Conservation (phyloP, 2,888 invertebrate species). For the Boloria euphrosyne region DNA sequence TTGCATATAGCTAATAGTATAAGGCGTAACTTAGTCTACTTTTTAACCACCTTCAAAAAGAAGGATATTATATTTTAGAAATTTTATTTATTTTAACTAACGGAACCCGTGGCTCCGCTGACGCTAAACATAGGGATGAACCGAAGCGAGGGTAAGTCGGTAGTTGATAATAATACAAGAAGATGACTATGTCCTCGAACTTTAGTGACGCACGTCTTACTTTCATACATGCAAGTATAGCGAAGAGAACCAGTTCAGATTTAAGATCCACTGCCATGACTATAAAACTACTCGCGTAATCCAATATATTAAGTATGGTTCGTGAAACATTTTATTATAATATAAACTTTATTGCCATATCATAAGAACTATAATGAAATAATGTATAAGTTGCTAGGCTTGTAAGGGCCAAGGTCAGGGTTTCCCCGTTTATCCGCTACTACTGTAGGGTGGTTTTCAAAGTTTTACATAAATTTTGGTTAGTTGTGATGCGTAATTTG, state of each 20-base stretch:
- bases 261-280: slow-evolving; percentile 31
- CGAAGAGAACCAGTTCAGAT: slow-evolving; percentile 13
- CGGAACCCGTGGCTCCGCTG: too few species aligned
- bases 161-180: too few species aligned
- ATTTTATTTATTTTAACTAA: too few species aligned
- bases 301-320: slow-evolving; percentile 31
- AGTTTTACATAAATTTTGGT: not conserved
- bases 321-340: not conserved
- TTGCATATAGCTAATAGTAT: too few species aligned
- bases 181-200: too few species aligned
- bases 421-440: slow-evolving; percentile 24
- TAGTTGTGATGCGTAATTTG: not conserved
- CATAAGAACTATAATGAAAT: not conserved
- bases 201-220: not conserved
- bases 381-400: not conserved
- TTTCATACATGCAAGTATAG: not conserved
- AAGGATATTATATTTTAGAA: too few species aligned
- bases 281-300: slow-evolving; percentile 35
- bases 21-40: too few species aligned
- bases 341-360: not conserved
- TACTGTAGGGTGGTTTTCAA: slow-evolving; percentile 22
- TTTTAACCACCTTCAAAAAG: too few species aligned
- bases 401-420: slow-evolving; percentile 24
- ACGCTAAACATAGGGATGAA: too few species aligned
- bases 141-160: too few species aligned